Evolutionary conservation across 1,140 invertebrate species (phyloP), one percentile per base, ranked within the genome.

Genomic region (Conus ventricosus): DNA sequence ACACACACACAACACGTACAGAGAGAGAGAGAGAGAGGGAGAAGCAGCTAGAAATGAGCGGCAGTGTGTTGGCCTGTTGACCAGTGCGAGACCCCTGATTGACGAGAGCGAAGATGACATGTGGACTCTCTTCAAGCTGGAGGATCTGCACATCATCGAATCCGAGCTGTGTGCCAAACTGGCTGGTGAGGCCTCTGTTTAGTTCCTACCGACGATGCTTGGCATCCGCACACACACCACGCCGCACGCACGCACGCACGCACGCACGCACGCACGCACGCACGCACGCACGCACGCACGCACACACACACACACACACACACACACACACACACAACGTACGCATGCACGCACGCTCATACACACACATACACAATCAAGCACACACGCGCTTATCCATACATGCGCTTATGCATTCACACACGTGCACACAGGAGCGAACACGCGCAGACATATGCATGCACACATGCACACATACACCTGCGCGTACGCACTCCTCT

Each of bases 41-140:
- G 39, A 39, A 39, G 39, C 39, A 39, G 39, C 39, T 0, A 39
- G 39, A 39, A 39, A 39, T 39, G 39, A 39, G 39, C 39, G 0
- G 39, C 15, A 0, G 4, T 60, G 8, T 0, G 57, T 60, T 60
- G 57, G 57, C 15, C 8, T 60, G 23, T 71, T 71, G 7, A 3
- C 11, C 82, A 84, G 82, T 84, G 82, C 27, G 55, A 60, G 10
- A 23, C 82, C 7, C 7, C 25, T 84, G 82, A 67, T 84, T 63
- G 82, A 84, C 10, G 82, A 84, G 8, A 57, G 23, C 63, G 82
- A 84, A 25, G 82, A 84, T 27, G 57, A 84, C n/a, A 84, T 84
- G 82, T 25, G 54, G 82, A n/a, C 23, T 13, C 57, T 84, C 25
- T 84, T 84, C 82, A 84, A 60, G 25, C 25, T 63, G 57, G 82